Percentiles rank a stretch among this genome's conserved stretches.
Conservation (phyloP, 2,888 invertebrate genomes). For the Deilephila porcellus region DNA sequence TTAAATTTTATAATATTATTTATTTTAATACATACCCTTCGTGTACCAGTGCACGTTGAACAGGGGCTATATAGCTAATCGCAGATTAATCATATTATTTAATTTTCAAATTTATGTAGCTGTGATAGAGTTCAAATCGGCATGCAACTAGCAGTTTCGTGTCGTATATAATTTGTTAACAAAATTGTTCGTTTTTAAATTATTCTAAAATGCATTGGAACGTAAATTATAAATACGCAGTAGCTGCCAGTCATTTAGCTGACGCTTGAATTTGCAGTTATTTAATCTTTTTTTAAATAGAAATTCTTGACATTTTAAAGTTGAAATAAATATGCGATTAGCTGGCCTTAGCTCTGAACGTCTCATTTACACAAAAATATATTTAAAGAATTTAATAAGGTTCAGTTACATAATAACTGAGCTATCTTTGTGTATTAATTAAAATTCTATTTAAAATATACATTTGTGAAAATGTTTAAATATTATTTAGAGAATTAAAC, state of each 20-base stretch:
- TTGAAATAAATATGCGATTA: not conserved
- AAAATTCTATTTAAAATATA: too few species aligned
- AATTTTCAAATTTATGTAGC: not conserved
- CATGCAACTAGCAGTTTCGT: not conserved
- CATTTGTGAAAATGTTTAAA: too few species aligned
- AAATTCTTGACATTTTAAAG: not conserved
- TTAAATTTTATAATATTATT: too few species aligned
- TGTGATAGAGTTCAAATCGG: not conserved
- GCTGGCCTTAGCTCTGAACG: not conserved
- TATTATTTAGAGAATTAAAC: too few species aligned
- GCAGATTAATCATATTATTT: not conserved
- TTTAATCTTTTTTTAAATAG: not conserved
- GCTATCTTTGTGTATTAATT: too few species aligned
- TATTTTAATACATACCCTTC: not conserved
- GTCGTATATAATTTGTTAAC: constrained; percentile 5
- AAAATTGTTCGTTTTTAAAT: constrained; percentile 29
- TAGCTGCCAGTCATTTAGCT: not conserved
- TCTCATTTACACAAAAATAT: too few species aligned
- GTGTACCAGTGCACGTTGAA: not conserved
- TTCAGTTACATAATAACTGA: too few species aligned
- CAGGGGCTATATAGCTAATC: not conserved
- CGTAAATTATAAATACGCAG: not conserved
- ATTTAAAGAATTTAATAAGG: too few species aligned
- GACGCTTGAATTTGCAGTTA: not conserved
- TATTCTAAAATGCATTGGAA: constrained; percentile 37